phyloP scores from a whole-genome alignment of 2,113 vertebrate species.

The Alaudala cheleensis region DNA sequence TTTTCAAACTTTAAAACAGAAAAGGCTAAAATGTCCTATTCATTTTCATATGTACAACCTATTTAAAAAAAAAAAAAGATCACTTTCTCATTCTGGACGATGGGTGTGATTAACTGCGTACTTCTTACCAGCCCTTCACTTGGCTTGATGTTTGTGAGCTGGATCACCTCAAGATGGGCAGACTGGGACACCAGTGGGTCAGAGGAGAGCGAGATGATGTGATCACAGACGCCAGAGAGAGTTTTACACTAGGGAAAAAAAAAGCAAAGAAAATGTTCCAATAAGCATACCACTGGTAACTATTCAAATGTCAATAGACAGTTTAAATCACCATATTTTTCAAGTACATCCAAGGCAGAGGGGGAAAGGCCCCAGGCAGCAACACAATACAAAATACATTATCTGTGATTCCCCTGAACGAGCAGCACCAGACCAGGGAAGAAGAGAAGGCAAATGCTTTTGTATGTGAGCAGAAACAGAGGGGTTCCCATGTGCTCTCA shows the following conservation, averaged over 20 bases:
- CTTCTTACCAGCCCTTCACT: constrained; percentile 88
- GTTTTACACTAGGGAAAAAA: constrained; percentile 80
- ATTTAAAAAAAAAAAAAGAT: not conserved
- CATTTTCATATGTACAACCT: not conserved
- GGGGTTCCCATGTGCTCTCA: rapidly evolving
- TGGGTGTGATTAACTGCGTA: constrained; percentile 67
- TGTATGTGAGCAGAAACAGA: not conserved
- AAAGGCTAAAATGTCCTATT: not conserved
- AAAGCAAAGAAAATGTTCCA: not conserved
- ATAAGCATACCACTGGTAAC: not conserved
- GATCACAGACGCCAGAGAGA: constrained; percentile 83
- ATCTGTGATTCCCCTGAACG: not conserved
- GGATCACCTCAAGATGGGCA: constrained; percentile 85
- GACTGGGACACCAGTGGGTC: constrained; percentile 85
- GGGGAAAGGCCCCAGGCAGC: not conserved
- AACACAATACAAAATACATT: not conserved
- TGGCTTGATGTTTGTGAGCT: constrained; percentile 86
- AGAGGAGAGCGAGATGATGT: constrained; percentile 84
- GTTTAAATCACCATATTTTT: not conserved
- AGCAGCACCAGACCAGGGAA: not conserved
- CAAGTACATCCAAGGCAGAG: not conserved
- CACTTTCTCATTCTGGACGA: constrained; percentile 10
- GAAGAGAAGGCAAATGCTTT: not conserved
- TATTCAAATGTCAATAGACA: not conserved
- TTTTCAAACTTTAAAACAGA: not conserved